Evolutionary conservation across 2,113 vertebrate species (phyloP), one percentile per base, ranked within the genome.

Genomic region (Gallinago jamesoni): DNA sequence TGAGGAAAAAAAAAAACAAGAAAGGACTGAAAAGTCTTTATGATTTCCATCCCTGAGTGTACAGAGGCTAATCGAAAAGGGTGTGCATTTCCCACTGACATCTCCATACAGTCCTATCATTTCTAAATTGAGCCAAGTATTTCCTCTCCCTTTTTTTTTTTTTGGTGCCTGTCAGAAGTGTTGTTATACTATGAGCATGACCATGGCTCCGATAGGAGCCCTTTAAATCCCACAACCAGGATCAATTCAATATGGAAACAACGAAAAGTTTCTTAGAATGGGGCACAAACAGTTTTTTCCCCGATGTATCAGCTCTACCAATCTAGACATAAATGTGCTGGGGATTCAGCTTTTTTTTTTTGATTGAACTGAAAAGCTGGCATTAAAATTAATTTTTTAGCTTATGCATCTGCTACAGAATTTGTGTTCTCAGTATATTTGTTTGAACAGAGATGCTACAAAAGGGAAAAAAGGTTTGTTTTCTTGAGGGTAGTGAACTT

Each of bases 291-390:
- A 4, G 37, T n/a, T 33, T n/a, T 84, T 28, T 39, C 30, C 45
- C 17, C 11, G 3, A 59, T 2, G 3, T 9, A 43, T 20, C n/a
- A 47, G 62, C 19, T 45, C 0, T 56, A 7, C 45, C 59, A 88
- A 24, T 15, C 15, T 69, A 28, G 16, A 43, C 15, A 17, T 7
- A 1, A 1, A 33, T 31, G 55, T 6, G 6, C 33, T 79, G 70
- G 24, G 14, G 13, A 59, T 30, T 68, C 62, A 22, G 52, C 20
- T 33, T 2, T 47, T 48, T 14, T 33, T 33, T 30, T 70, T 23
- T 23, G 48, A 39, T 33, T 67, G 12, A 5, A 14, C 12, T 69
- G 30, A 80, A 72, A 80, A 77, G 41, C 19, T 69, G 37, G 20
- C 63, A 80, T 17, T 57, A 53, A 30, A 64, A 48, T 48, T 10